Conservation (phyloP, 2,797 vertebrate species). For the Dermochelys coriacea region DNA sequence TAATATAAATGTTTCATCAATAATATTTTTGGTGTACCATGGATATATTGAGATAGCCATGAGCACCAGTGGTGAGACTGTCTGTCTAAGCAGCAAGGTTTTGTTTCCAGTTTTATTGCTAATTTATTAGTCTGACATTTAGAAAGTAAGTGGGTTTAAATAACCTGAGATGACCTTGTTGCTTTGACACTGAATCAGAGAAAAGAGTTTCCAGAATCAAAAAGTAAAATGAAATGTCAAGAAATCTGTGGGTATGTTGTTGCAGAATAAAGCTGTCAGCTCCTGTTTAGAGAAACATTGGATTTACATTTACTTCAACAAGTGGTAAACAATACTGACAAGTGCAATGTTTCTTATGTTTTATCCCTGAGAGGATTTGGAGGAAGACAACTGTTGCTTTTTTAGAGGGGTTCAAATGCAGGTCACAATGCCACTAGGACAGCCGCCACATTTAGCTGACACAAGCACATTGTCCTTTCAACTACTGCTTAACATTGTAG, state of each 20-base stretch:
- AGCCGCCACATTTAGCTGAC: rapidly evolving
- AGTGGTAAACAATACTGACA: slow-evolving; percentile 73
- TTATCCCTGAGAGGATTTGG: slow-evolving; percentile 49
- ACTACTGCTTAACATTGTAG: rapidly evolving
- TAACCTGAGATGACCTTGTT: slow-evolving; percentile 60
- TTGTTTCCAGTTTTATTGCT: background rate
- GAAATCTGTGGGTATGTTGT: slow-evolving; percentile 28
- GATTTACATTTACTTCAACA: slow-evolving; percentile 66
- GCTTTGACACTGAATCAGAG: slow-evolving; percentile 67
- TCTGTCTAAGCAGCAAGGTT: background rate
- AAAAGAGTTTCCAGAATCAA: slow-evolving; percentile 56
- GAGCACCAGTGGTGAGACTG: background rate
- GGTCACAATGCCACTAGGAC: slow-evolving; percentile 17
- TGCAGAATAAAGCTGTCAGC: slow-evolving; percentile 56
- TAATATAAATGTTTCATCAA: background rate
- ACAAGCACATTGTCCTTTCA: background rate
- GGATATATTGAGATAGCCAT: background rate
- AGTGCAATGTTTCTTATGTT: slow-evolving; percentile 62
- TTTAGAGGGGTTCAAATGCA: slow-evolving; percentile 50
- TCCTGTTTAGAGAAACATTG: slow-evolving; percentile 61
- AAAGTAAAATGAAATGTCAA: slow-evolving; percentile 73
- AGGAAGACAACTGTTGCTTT: slow-evolving; percentile 53
- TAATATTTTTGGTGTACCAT: background rate
- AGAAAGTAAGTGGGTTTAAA: slow-evolving; percentile 48
- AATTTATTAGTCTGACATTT: slow-evolving; percentile 45